A percentile compares a stretch with the other conserved stretches of the same genome.
Conservation (phyloP, 2,888 invertebrate genomes). For the Tiliacea aurago region DNA sequence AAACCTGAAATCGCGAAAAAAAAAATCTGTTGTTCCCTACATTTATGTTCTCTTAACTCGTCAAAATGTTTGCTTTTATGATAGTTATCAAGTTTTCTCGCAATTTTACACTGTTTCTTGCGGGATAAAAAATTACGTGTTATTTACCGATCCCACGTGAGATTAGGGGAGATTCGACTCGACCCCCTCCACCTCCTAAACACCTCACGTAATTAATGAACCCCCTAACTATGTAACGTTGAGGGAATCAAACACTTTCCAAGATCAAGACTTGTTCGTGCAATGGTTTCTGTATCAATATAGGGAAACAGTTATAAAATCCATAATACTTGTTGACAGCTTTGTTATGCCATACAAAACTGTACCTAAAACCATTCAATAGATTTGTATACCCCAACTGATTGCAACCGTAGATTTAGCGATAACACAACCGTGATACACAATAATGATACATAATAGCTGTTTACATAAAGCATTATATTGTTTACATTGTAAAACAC, state of each 20-base stretch:
- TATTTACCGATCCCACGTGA: no score
- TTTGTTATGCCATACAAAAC: slow-evolving; percentile 12
- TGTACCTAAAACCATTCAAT: slow-evolving; percentile 34
- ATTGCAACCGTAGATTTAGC: slow-evolving; percentile 40
- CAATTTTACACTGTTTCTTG: no score
- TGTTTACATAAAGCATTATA: slow-evolving; percentile 61
- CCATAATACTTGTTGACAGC: slow-evolving; percentile 14
- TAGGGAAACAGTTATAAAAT: slow-evolving; percentile 2
- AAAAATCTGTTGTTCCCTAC: no score
- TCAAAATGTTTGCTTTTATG: no score
- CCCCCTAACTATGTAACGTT: background rate
- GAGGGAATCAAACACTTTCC: background rate
- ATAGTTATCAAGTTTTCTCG: no score
- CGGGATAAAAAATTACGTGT: no score
- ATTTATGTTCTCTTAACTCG: no score
- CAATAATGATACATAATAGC: slow-evolving; percentile 48
- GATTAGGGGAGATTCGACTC: no score
- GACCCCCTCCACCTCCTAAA: no score
- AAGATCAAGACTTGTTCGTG: background rate
- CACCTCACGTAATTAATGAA: no score
- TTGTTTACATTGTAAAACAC: slow-evolving; percentile 74
- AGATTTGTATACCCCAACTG: slow-evolving; percentile 37
- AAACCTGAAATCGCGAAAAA: no score
- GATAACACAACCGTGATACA: slow-evolving; percentile 27
- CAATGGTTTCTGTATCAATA: background rate